These are phyloP conservation scores for Hipparchia sbordonii DNA, from an alignment of 2,888 invertebrate species.

Conservation along the genomic window DNA sequence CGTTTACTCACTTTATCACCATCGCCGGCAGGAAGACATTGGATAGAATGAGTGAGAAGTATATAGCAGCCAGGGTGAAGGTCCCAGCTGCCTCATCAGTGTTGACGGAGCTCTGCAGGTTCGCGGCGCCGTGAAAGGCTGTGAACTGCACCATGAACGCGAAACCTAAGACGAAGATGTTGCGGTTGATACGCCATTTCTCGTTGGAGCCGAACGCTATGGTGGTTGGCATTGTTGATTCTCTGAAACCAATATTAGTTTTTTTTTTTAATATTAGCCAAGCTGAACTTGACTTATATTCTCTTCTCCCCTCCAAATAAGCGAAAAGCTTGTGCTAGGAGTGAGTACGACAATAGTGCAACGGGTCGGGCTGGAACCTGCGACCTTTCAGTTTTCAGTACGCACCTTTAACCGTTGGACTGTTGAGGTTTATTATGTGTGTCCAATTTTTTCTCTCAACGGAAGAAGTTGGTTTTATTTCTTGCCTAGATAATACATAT, in stretches of 20 bases:
- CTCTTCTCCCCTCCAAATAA: no score
- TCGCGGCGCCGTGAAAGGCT: slow-evolving; percentile 93
- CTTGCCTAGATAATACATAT: no score
- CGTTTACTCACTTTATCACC: slow-evolving; percentile 86
- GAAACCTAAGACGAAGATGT: slow-evolving; percentile 91
- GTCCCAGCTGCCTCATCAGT: slow-evolving; percentile 92
- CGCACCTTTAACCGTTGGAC: no score
- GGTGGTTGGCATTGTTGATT: slow-evolving; percentile 42
- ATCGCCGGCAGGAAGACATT: slow-evolving; percentile 94
- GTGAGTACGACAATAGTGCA: no score
- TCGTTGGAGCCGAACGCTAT: slow-evolving; percentile 83
- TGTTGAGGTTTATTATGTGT: no score
- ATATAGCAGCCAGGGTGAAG: slow-evolving; percentile 92
- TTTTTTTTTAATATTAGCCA: no score
- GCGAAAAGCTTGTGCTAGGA: no score
- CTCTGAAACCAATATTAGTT: slow-evolving; percentile 8
- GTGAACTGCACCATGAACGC: slow-evolving; percentile 97
- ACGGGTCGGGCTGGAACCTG: no score
- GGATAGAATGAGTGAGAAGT: slow-evolving; percentile 93
- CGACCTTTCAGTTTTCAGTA: no score
- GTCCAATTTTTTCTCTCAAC: no score
- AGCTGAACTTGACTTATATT: no score
- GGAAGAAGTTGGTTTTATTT: no score
- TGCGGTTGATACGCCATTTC: slow-evolving; percentile 90
- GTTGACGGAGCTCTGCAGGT: slow-evolving; percentile 93